Evolutionary conservation across 1,140 invertebrate species (phyloP).

Genomic region (Bombyx mandarina): DNA sequence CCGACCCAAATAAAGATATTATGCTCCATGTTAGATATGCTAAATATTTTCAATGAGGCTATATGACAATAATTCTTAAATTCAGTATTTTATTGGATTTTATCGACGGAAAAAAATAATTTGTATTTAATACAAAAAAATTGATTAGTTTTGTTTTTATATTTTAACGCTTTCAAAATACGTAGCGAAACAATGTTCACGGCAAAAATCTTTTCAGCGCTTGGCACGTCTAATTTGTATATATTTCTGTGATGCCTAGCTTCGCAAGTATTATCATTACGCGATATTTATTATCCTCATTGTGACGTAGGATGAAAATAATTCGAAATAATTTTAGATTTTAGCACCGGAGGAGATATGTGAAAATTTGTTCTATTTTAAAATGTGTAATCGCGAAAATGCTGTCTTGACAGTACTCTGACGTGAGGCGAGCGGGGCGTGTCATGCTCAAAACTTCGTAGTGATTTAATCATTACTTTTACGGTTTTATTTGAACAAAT

Average conservation of each 20-base stretch:
- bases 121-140: too few species aligned
- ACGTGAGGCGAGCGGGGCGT: constrained; percentile 3
- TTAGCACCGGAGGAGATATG: constrained; percentile 7
- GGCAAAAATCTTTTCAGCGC: neutral
- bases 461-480: too few species aligned
- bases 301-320: constrained; percentile 8
- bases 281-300: constrained; percentile 5
- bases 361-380: constrained; percentile 10
- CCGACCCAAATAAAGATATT: too few species aligned
- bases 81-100: too few species aligned
- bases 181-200: too few species aligned
- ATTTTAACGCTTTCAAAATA: too few species aligned
- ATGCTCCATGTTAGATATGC: too few species aligned
- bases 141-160: too few species aligned
- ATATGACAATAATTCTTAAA: too few species aligned
- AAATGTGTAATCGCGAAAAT: constrained; percentile 2
- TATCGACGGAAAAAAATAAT: too few species aligned
- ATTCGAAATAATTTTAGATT: constrained; percentile 8
- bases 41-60: too few species aligned
- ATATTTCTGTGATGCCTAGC: constrained; percentile 5
- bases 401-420: neutral
- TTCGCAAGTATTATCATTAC: constrained; percentile 4
- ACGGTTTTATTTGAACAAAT: too few species aligned
- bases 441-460: neutral
- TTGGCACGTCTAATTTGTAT: neutral